A percentile compares a stretch with the other conserved stretches of the same genome.
These are phyloP conservation scores for Syngnathus scovelli DNA, from an alignment of 2,113 vertebrate genomes.

Conservation along the genomic window DNA sequence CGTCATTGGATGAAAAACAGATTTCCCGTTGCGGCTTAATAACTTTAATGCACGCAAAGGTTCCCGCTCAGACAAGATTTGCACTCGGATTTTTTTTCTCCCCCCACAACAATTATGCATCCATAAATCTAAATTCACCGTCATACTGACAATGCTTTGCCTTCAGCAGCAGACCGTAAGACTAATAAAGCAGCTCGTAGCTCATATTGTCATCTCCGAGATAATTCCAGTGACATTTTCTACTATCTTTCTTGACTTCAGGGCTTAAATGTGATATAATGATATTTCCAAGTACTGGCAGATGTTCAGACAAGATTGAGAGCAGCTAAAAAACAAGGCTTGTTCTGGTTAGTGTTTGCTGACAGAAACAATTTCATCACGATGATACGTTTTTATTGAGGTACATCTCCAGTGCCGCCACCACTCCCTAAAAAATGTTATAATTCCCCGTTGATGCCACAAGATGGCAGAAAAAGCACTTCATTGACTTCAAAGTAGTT, in stretches of 20 bases:
- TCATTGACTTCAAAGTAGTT: background rate
- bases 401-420: too few species aligned
- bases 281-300: background rate
- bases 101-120: background rate
- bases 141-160: constrained; percentile 12
- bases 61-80: background rate
- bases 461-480: background rate
- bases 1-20: background rate
- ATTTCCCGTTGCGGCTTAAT: background rate
- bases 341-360: constrained; percentile 7
- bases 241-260: constrained; percentile 1
- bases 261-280: background rate
- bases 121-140: constrained; percentile 7
- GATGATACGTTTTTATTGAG: too few species aligned
- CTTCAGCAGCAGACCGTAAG: constrained; percentile 1
- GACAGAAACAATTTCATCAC: background rate
- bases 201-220: constrained; percentile 16
- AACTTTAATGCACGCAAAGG: constrained; percentile 13
- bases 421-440: background rate
- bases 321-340: background rate
- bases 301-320: constrained; percentile 14
- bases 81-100: constrained; percentile 12
- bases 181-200: constrained; percentile 9
- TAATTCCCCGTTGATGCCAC: background rate
- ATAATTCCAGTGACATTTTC: constrained; percentile 3